Percentiles rank a stretch among this genome's conserved stretches.
Evolutionary conservation across 1,140 invertebrate genomes (phyloP).

Genomic region (Drosophila triauraria): DNA sequence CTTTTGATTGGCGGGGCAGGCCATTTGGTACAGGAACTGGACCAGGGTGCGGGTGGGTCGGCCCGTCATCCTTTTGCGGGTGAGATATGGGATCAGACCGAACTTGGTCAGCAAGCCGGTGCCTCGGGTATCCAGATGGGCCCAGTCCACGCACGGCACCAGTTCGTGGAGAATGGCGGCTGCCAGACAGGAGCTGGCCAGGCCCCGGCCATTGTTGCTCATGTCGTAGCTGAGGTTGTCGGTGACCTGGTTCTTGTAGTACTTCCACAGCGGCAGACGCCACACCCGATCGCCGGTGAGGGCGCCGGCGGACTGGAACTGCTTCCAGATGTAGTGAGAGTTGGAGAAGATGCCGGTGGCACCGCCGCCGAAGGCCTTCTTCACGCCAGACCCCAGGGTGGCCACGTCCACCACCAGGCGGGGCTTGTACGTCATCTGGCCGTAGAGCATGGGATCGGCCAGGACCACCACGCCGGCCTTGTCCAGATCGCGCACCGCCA

Average conservation of each 20-base stretch:
- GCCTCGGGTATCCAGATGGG: constrained; percentile 90
- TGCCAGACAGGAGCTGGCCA: constrained; percentile 87
- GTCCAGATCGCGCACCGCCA: constrained; percentile 91
- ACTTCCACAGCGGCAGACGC: constrained; percentile 94
- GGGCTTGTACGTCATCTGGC: constrained; percentile 87
- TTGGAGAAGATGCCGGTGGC: constrained; percentile 94
- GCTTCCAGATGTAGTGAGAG: constrained; percentile 88
- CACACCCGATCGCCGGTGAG: constrained; percentile 94
- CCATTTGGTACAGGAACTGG: constrained; percentile 85
- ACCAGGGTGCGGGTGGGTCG: constrained; percentile 60
- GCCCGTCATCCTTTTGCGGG: constrained; percentile 85
- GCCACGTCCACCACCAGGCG: constrained; percentile 91
- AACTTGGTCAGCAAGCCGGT: constrained; percentile 86
- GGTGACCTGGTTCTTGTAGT: constrained; percentile 90
- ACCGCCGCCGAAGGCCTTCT: constrained; percentile 88
- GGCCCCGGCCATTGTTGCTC: constrained; percentile 87
- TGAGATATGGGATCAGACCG: constrained; percentile 87
- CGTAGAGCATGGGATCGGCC: constrained; percentile 95
- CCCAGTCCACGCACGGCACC: constrained; percentile 87
- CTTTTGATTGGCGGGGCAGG: constrained; percentile 81
- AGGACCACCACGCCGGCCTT: constrained; percentile 95
- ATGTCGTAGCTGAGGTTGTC: constrained; percentile 86
- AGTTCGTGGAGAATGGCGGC: constrained; percentile 90
- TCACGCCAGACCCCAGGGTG: constrained; percentile 86
- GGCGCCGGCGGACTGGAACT: constrained; percentile 88